Evolutionary conservation across 2,888 invertebrate species (phyloP), one percentile per base, ranked within the genome.

Genomic region (Cephus pygmeus): DNA sequence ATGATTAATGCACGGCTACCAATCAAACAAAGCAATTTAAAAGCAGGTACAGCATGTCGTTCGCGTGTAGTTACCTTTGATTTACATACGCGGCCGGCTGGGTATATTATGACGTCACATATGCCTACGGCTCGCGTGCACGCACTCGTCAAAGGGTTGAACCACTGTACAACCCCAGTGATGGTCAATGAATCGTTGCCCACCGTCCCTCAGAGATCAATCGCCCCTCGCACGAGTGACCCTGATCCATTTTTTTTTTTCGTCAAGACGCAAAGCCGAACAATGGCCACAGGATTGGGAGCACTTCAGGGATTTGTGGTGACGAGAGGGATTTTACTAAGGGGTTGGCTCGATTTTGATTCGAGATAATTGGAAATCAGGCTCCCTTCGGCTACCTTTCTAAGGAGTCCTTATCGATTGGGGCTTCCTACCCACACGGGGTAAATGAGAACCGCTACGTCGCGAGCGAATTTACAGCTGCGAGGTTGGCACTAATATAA

Each of bases 51-150:
- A 81, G 85, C 85, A 83, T 86, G 88, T 83, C 84, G 85, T 85
- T 91, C 86, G 90, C 89, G 88, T 90, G 89, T 88, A 85, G 84
- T 87, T 87, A 85, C 81, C 85, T 87, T 85, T 87, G 89, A 90
- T 91, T 91, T 91, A 88, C 91, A 91, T 90, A 89, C 85, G 85
- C 85, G 88, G 78, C 79, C 77, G 75, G 79, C 79, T 40, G 69
- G 81, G 81, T 85, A 85, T 87, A 89, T 90, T 90, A 88, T 91
- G 90, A 91, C 91, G 91, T 91, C 89, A 91, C 88, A 86, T 86
- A 85, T 87, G 82, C 82, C 81, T 80, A 83, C 86, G 84, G 83
- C 88, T 90, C 89, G 90, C 90, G 90, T 91, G 90, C 90, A 91
- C 90, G 89, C 90, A 91, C 89, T 87, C 87, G 88, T 89, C 88